Percentiles rank a stretch among this genome's conserved stretches.
Conservation (phyloP, 2,113 vertebrate genomes). For the Furnarius figulus region DNA sequence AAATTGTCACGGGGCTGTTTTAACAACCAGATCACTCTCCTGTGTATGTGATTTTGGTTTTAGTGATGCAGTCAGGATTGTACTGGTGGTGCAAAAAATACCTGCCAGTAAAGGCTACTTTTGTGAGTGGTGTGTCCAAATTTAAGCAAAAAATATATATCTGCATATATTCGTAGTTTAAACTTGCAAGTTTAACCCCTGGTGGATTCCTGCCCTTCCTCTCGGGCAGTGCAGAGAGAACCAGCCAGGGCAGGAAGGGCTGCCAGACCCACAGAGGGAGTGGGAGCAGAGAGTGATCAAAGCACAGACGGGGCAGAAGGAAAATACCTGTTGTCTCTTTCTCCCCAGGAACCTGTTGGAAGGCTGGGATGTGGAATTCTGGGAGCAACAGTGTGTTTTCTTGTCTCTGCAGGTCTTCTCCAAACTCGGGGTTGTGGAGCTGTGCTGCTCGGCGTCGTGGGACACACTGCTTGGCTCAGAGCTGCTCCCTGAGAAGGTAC, state of each 20-base stretch:
- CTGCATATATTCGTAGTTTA: not conserved
- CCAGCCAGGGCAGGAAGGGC: not conserved
- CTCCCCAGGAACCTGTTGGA: not conserved
- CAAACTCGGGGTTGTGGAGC: fast-evolving
- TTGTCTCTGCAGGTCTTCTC: not conserved
- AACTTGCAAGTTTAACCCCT: not conserved
- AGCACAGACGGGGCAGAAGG: not conserved
- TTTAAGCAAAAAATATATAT: not conserved
- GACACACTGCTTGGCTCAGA: not conserved
- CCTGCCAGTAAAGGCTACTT: not conserved
- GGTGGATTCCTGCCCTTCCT: not conserved
- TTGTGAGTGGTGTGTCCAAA: not conserved
- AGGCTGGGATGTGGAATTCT: not conserved
- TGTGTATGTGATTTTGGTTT: not conserved
- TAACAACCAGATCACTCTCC: not conserved
- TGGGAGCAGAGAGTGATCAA: not conserved
- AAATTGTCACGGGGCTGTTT: not conserved
- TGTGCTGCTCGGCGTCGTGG: not conserved
- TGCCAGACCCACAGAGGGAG: not conserved
- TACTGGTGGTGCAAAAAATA: not conserved
- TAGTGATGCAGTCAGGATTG: not conserved
- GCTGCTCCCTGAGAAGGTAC: not conserved
- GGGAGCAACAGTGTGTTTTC: not conserved
- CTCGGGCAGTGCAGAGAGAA: not conserved
- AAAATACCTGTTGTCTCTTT: not conserved